Evolutionary conservation across 92 coral and sea anemone genomes (phyloP), one percentile per base, ranked within the genome.

Genomic region (Zoanthus sociatus): DNA sequence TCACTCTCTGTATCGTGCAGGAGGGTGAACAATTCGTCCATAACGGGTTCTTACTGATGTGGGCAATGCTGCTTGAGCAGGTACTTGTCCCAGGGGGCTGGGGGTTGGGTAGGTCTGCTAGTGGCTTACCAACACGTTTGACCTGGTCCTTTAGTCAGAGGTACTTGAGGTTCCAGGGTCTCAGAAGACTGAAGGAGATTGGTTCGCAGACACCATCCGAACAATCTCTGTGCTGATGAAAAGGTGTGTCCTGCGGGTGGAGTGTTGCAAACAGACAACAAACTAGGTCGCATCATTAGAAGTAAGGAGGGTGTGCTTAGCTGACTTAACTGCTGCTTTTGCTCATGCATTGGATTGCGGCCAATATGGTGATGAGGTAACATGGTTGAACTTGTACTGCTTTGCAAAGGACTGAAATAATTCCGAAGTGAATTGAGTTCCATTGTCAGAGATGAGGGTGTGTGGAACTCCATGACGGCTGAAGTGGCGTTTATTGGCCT

Each of bases 381-480:
- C n/a, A n/a, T n/a, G n/a, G n/a, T n/a, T n/a, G n/a, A n/a, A n/a
- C n/a, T n/a, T n/a, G n/a, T n/a, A n/a, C 46, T 73, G 79, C 12
- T 72, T 53, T 48, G 89, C 84, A 88, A 91, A 91, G 58, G 79
- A 26, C 86, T 88, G 78, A 45, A 88, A 91, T 42, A 88, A 67
- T 5, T 88, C 94, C 1, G 94, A 91, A 83, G 94, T 91, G n/a
- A 67, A 91, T 78, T 88, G 91, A 63, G 87, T 33, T 9, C 93
- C 93, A 76, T 91, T 91, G 77, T 87, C 91, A 5, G 89, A 84
- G 9, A 91, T 45, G 3, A 91, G 84, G 84, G 84, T 13, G 89
- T n/a, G n/a, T n/a, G n/a, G 90, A 32, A 88, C 69, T 30, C 90
- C 91, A 66, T 88, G 61, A 26, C 89, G 87, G 18, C 89, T 68